Evolutionary conservation across 2,888 invertebrate species (phyloP), one percentile per base, ranked within the genome.

Genomic region (Oscheius sp.): DNA sequence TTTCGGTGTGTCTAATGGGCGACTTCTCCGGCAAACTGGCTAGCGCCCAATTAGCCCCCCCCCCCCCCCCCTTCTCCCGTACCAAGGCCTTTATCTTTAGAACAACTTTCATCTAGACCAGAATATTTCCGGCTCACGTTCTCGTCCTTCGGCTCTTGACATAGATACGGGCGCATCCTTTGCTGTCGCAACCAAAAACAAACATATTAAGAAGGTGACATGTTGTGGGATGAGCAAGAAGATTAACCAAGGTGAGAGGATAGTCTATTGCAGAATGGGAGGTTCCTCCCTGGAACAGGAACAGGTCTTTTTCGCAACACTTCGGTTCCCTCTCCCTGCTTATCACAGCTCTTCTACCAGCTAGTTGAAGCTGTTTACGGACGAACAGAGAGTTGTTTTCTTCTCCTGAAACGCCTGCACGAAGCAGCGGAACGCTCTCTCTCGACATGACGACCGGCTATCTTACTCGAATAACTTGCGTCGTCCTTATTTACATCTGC

Each of bases 11-110:
- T 59, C 59, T 44, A 44, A 59, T 59, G 41, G 44, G 33, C 20
- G n/a, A 17, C 59, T 38, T 24, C 44, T 59, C 59, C 59, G 59
- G 59, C 59, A 59, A 59, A 59, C 59, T 59, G 59, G 59, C 59
- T 59, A 59, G 32, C 54, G 54, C 33, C 51, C 54, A 54, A 54
- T 54, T 54, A 54, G 54, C 54, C 32, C 24, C 54, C n/a, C 54
- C 54, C 33, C 33, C 32, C 54, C 20, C 33, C n/a, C n/a, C n/a
- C n/a, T n/a, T n/a, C n/a, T n/a, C n/a, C n/a, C n/a, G n/a, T n/a
- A n/a, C n/a, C n/a, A n/a, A n/a, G n/a, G n/a, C n/a, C n/a, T n/a
- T n/a, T n/a, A n/a, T n/a, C n/a, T n/a, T n/a, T n/a, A n/a, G n/a
- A n/a, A n/a, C n/a, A n/a, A n/a, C n/a, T n/a, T n/a, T n/a, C n/a